A percentile compares a stretch with the other conserved stretches of the same genome.
These are phyloP conservation scores for Drosophila pallidifrons DNA, from an alignment of 1,140 invertebrate genomes.

Conservation along the genomic window DNA sequence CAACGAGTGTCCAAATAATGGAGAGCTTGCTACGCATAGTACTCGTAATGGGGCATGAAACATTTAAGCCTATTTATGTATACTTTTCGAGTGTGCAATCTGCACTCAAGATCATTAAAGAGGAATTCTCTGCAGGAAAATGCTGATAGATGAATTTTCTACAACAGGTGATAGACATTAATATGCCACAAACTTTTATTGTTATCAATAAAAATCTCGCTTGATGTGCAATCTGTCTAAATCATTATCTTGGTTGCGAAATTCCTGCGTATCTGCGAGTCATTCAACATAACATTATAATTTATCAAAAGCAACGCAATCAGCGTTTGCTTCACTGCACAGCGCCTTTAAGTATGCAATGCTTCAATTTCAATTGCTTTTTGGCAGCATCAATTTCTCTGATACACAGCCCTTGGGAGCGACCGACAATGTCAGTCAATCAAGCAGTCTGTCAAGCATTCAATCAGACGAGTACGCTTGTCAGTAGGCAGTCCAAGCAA, in stretches of 20 bases:
- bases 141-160: no score
- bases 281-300: slow-evolving; percentile 43
- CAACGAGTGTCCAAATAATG: slow-evolving; percentile 19
- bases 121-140: no score
- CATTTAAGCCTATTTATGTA: background rate
- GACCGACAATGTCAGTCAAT: slow-evolving; percentile 32
- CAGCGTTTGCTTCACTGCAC: slow-evolving; percentile 17
- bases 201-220: background rate
- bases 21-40: slow-evolving; percentile 8
- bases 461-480: slow-evolving; percentile 10
- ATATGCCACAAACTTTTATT: no score
- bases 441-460: slow-evolving; percentile 56
- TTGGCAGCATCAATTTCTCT: slow-evolving; percentile 19
- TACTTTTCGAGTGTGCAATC: background rate
- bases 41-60: background rate
- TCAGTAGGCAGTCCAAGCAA: slow-evolving; percentile 37
- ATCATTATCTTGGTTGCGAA: background rate
- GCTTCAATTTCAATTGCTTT: slow-evolving; percentile 38
- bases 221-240: background rate
- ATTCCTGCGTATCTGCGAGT: slow-evolving; percentile 15
- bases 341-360: slow-evolving; percentile 41
- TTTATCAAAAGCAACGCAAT: slow-evolving; percentile 50
- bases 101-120: background rate
- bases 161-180: no score
- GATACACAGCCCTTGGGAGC: slow-evolving; percentile 7